phyloP scores from a whole-genome alignment of 2,797 vertebrate genomes.

The Phoeniculus purpureus region DNA sequence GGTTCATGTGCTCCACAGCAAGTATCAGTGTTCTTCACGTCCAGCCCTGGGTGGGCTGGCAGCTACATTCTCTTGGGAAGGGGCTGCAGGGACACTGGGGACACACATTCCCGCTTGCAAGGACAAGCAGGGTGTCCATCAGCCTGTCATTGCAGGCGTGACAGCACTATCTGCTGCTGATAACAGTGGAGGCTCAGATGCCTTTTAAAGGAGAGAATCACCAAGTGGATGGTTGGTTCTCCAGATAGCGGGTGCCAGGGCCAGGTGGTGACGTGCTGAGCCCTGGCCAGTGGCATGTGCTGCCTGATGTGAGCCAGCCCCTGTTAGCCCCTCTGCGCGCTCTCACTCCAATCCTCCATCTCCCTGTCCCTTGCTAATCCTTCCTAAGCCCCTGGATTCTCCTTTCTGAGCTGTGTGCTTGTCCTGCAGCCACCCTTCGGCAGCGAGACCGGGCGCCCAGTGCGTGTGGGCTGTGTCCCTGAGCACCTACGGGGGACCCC shows the following conservation, averaged over 20 bases:
- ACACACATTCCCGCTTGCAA: background rate
- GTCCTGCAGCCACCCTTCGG: fast-evolving
- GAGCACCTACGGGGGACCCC: fast-evolving
- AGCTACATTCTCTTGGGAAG: background rate
- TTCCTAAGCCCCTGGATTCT: background rate
- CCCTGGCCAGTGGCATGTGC: constrained; percentile 31
- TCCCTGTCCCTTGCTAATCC: background rate
- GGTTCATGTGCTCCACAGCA: fast-evolving
- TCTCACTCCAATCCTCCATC: background rate
- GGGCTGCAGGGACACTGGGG: background rate
- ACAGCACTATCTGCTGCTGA: background rate
- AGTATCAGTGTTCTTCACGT: fast-evolving
- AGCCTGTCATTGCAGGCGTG: background rate
- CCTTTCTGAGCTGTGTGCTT: fast-evolving
- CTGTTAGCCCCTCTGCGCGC: background rate
- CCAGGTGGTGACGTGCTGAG: background rate
- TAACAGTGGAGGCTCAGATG: background rate
- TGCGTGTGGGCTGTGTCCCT: fast-evolving
- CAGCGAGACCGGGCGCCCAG: background rate
- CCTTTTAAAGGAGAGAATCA: constrained; percentile 50
- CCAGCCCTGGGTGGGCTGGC: fast-evolving
- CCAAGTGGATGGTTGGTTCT: background rate
- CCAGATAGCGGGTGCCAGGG: background rate
- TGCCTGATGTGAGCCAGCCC: constrained; percentile 35
- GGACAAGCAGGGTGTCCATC: background rate